Percentiles rank a stretch among this genome's conserved stretches.
Conservation (phyloP, 1,140 invertebrate species). For the Cephus cinctus region DNA sequence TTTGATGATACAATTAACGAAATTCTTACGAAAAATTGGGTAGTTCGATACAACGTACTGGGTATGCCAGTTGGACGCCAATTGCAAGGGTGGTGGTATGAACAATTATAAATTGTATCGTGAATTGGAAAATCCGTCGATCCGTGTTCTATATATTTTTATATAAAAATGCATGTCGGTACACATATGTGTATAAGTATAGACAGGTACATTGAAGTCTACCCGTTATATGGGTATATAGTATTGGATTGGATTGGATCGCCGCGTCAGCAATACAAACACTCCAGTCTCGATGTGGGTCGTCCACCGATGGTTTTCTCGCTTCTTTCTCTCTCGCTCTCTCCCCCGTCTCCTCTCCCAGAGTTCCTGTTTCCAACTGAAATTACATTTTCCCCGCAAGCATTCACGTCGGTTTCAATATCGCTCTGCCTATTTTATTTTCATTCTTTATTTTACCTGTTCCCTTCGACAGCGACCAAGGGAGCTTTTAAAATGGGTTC, state of each 20-base stretch:
- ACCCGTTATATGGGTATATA: constrained; percentile 41
- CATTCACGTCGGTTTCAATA: constrained; percentile 37
- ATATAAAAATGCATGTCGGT: constrained; percentile 1
- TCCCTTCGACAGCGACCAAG: too few relatives aligned
- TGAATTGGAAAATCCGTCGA: constrained; percentile 5
- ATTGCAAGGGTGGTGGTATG: too few relatives aligned
- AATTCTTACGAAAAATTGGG: too few relatives aligned
- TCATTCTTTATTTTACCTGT: too few relatives aligned
- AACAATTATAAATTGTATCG: constrained; percentile 33
- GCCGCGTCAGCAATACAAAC: constrained; percentile 57
- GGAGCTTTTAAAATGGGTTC: too few relatives aligned
- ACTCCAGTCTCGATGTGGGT: constrained; percentile 51
- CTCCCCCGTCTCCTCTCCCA: constrained; percentile 31
- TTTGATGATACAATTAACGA: too few relatives aligned
- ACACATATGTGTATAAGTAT: constrained; percentile 19
- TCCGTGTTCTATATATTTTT: constrained; percentile 4
- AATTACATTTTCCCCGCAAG: constrained; percentile 56
- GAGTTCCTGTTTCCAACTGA: constrained; percentile 54
- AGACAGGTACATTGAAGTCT: constrained; percentile 25
- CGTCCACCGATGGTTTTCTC: constrained; percentile 25
- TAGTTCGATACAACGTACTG: too few relatives aligned
- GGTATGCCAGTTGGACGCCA: too few relatives aligned
- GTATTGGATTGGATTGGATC: constrained; percentile 51
- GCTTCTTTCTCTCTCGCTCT: constrained; percentile 14
- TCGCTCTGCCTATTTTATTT: constrained; percentile 29